Base-by-base conservation (phyloP, 2,113 vertebrate species). In the Calidris pugnax region DNA sequence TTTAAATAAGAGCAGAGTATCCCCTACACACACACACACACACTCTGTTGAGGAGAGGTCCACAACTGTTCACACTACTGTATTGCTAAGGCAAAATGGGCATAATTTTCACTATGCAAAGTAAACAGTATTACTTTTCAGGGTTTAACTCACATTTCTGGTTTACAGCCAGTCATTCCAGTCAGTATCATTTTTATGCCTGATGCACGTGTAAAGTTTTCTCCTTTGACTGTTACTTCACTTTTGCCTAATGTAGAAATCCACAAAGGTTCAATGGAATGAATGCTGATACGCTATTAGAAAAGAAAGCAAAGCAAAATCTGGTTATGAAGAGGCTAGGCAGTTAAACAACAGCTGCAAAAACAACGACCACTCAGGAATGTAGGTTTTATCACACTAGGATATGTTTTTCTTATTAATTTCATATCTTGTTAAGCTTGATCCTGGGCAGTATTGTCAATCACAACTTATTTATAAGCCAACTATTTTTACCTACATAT, bases 221-320 rank as follows among this genome's bases (percentile, higher is more conserved):
- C 81, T 90, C 99, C 99, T 2, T 56, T 98, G 91, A 99, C 91
- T 57, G 96, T 82, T 32, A 98, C 97, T 5, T 98, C 97, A 90
- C 98, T 99, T 98, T 98, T 99, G 63, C 99, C 99, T 78, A 98
- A 95, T 60, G 98, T 98, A 41, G 99, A 99, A 95, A 99, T 97
- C 41, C 97, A 97, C 67, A 91, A 90, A 77, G 99, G 99, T 33
- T 95, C 75, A 68, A 99, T 97, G 92, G 98, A 98, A 55, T 91
- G 85, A 95, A 99, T 98, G 86, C 56, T 96, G 94, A 98, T 97
- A 89, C 98, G 98, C 96, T 96, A 91, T 98, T 97, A 95, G 95
- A 91, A 97, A 94, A 17, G 53, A 96, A 91, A 91, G 62, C 57
- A 92, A 96, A 96, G 79, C 48, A 87, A 83, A 92, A 83, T 47